phyloP scores from a whole-genome alignment of 2,888 invertebrate species.

The Calameuta idolon region DNA sequence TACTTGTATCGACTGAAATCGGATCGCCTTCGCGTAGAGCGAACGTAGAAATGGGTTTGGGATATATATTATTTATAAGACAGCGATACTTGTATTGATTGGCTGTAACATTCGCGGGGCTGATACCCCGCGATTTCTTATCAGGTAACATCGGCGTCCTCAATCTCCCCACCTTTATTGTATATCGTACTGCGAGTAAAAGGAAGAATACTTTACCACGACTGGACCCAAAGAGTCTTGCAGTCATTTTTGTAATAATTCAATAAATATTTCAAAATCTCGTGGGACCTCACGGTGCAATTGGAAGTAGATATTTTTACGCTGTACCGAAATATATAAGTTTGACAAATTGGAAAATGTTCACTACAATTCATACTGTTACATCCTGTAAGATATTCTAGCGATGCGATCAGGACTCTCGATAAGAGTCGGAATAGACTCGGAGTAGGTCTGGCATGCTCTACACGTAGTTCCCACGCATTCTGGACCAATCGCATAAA shows the following conservation, averaged over 20 bases:
- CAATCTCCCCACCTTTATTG: neutral
- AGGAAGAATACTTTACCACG: neutral
- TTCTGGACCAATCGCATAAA: neutral
- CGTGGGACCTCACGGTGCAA: neutral
- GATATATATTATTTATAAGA: constrained; percentile 41
- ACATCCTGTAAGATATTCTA: neutral
- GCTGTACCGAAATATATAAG: neutral
- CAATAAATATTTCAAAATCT: neutral
- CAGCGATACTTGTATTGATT: constrained; percentile 31
- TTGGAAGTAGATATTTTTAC: neutral
- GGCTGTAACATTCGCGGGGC: constrained; percentile 18
- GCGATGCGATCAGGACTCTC: neutral
- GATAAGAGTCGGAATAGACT: neutral
- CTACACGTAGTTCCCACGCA: neutral
- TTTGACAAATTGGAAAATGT: neutral
- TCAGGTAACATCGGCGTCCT: constrained; percentile 14
- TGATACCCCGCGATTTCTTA: constrained; percentile 19
- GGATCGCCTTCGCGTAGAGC: constrained; percentile 19
- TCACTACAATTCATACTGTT: neutral
- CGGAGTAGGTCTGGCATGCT: neutral
- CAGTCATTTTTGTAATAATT: neutral
- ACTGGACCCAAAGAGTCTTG: neutral
- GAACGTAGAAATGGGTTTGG: constrained; percentile 4
- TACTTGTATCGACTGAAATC: constrained; percentile 20
- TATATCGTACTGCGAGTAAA: neutral